Evolutionary conservation across 2,797 vertebrate genomes (phyloP).

Genomic region (Labeo calbasu): DNA sequence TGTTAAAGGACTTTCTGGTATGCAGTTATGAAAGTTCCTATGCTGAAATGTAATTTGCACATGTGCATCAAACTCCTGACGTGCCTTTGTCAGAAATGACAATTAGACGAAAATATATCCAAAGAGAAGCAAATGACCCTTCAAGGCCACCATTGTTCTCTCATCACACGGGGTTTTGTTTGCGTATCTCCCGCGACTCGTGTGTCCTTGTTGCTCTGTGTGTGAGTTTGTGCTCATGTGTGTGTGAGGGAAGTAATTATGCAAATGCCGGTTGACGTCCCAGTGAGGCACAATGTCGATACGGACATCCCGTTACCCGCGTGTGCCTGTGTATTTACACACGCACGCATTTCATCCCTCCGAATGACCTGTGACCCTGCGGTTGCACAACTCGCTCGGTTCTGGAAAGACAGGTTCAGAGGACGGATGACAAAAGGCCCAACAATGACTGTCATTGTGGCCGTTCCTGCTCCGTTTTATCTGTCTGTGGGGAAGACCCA

Average conservation of each 20-base stretch:
- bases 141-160: constrained; percentile 79
- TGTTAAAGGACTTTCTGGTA: background rate
- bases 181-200: constrained; percentile 71
- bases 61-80: constrained; percentile 49
- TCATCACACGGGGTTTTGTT: constrained; percentile 79
- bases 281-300: constrained; percentile 77
- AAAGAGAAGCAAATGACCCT: constrained; percentile 75
- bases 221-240: background rate
- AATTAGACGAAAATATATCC: constrained; percentile 59
- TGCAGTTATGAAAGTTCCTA: constrained; percentile 17
- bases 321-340: constrained; percentile 54
- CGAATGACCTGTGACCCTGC: constrained; percentile 61
- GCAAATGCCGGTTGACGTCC: constrained; percentile 77
- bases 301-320: constrained; percentile 71
- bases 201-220: constrained; percentile 72
- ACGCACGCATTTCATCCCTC: constrained; percentile 57
- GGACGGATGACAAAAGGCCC: constrained; percentile 56
- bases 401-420: constrained; percentile 70
- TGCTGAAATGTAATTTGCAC: constrained; percentile 50
- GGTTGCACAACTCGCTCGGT: constrained; percentile 47
- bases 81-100: constrained; percentile 56
- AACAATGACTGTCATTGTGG: constrained; percentile 70
- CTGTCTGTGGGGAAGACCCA: constrained; percentile 60
- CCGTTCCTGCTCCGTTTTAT: constrained; percentile 67
- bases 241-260: constrained; percentile 73